Evolutionary conservation across 2,888 invertebrate species (phyloP), one percentile per base, ranked within the genome.

Genomic region (Lasioglossum figueresi): DNA sequence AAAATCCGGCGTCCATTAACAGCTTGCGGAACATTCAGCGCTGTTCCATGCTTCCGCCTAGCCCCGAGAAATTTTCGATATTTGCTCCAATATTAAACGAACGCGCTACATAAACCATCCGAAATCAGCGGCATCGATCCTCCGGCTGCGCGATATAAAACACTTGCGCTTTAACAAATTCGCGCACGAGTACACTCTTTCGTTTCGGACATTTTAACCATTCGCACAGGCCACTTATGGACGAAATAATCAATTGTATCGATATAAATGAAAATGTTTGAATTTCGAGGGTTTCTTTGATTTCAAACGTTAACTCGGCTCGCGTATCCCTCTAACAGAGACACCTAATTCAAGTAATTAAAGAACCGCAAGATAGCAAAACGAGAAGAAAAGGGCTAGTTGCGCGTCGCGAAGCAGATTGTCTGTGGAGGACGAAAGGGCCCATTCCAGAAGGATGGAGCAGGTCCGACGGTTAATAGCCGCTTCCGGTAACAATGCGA

Each of bases 1-100:
- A 76, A 70, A 82, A 70, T 56, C 45, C 43, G 76, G 52, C 76
- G 83, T 80, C 40, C 40, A 40, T 73, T 40, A 66, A 66, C 66
- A 34, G 31, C 19, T 16, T 6, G 66, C 66, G 34, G 66, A 34
- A 66, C 66, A 19, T 34, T 34, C 66, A 23, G 10, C 34, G 66
- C 23, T 34, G 66, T 66, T 66, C 19, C 66, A 4, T 19, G 31
- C 10, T 66, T 66, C 23, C 66, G 66, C 10, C 19, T 34, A 27
- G 8, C 14, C 5, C 1, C 66, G 66, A 31, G 63, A 8, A 23
- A 34, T 66, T 66, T 34, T 16, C 34, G 23, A 34, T 66, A 34
- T 66, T 66, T 31, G 3, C 31, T 4, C 8, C 34, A 14, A 19
- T 31, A 19, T 31, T 34, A 34, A 66, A 66, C 66, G 34, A 31